Evolutionary conservation across 2,888 invertebrate genomes (phyloP), one percentile per base, ranked within the genome.

Genomic region (Carcina quercana): DNA sequence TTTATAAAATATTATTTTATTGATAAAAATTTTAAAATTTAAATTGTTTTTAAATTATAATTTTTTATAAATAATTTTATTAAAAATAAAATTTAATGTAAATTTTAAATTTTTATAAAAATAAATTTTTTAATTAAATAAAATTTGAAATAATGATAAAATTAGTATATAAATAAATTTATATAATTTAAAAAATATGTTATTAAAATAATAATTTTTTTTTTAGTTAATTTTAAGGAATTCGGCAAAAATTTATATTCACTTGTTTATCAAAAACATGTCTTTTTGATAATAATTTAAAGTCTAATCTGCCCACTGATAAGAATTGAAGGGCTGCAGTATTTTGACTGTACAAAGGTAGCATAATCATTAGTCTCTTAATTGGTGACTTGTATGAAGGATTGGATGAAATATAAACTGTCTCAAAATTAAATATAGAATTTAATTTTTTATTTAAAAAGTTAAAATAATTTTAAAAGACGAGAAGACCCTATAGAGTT

Each of bases 401-500:
- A 87, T 86, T 88, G 70, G 67, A 90, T 87, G 86, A 88, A 53
- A 86, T 85, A 87, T 84, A 68, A 61, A 59, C 86, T 89, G 86
- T 89, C 78, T 88, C 53, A 61, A 40, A 47, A 13, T 60, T 72
- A 70, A 40, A 43, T 31, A 33, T 70, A 72, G 46, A 83, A 75
- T 53, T 73, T 74, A 80, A 78, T 71, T 73, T 74, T 76, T 74
- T 68, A 69, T 70, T 66, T 53, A 90, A 89, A 89, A 89, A 86
- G 85, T 85, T 88, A 84, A 87, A 85, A 87, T 89, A 41, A 37
- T 34, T 59, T 86, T 86, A 85, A 86, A 83, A 87, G 89, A 91
- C 90, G 89, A 91, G 87, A 90, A 91, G 90, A 91, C 90, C 89
- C 89, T 89, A 87, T 89, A 88, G 88, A 91, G 86, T 87, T 91